Conservation (phyloP, 2,113 vertebrate genomes). For the Onychostruthus taczanowskii region DNA sequence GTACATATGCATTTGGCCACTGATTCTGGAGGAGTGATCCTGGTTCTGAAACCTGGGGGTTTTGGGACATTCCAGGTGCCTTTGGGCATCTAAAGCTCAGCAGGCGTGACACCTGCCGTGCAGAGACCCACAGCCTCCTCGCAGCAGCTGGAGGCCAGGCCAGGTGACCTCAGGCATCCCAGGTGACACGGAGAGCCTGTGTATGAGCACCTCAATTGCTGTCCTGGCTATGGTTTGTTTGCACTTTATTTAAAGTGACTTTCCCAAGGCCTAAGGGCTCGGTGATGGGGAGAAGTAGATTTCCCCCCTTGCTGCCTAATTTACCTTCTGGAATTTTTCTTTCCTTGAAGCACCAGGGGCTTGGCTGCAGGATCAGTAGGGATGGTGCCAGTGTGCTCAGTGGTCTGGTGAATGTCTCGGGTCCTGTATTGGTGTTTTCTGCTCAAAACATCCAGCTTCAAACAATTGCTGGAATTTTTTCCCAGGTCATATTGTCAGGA, state of each 20-base stretch:
- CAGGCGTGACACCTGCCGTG: not conserved
- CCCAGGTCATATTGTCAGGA: not conserved
- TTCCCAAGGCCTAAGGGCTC: not conserved
- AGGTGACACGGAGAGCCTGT: not conserved
- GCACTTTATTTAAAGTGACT: not conserved
- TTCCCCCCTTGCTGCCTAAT: not conserved
- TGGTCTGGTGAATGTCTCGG: not conserved
- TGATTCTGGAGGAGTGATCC: not conserved
- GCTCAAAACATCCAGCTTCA: not conserved
- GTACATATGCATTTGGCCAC: not conserved
- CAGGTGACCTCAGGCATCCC: not conserved
- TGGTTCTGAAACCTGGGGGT: not conserved
- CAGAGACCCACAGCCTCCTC: not conserved
- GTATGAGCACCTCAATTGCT: not conserved
- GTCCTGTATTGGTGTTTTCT: not conserved
- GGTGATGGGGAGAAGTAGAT: not conserved
- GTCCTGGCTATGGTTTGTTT: not conserved
- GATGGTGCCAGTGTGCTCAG: not conserved
- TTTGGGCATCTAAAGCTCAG: not conserved
- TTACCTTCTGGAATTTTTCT: not conserved
- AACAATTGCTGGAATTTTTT: not conserved
- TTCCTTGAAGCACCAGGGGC: not conserved
- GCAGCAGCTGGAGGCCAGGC: not conserved
- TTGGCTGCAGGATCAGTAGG: not conserved
- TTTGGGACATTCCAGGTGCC: not conserved